Evolutionary conservation across 2,113 vertebrate species (phyloP).

Genomic region (Dunckerocampus dactyliophorus): DNA sequence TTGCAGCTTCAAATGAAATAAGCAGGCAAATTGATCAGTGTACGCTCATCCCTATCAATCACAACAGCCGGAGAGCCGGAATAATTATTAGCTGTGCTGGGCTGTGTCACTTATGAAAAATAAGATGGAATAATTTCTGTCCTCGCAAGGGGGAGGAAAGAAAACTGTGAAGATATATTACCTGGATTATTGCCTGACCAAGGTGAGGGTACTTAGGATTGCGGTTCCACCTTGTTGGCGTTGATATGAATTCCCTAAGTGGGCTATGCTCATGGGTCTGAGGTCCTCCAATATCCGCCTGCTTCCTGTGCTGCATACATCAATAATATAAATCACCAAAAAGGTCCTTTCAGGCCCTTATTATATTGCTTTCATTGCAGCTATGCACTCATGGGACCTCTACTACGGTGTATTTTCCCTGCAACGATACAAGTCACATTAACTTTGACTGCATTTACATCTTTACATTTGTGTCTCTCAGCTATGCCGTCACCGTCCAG

Average conservation of each 20-base stretch:
- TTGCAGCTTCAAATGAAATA: constrained; percentile 84
- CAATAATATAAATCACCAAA: constrained; percentile 31
- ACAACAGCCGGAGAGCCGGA: constrained; percentile 59
- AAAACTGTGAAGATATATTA: constrained; percentile 62
- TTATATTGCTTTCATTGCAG: constrained; percentile 12
- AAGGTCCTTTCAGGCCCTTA: constrained; percentile 26
- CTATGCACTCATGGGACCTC: constrained; percentile 3
- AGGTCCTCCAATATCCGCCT: constrained; percentile 39
- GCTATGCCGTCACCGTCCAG: constrained; percentile 96
- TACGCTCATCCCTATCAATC: constrained; percentile 70
- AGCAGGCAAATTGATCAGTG: constrained; percentile 84
- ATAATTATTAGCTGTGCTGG: constrained; percentile 73
- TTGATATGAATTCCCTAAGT: constrained; percentile 48
- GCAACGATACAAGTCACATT: neutral
- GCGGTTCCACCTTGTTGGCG: constrained; percentile 60
- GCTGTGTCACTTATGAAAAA: constrained; percentile 71
- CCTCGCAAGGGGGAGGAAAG: constrained; percentile 56
- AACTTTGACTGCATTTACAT: neutral
- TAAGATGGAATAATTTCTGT: constrained; percentile 66
- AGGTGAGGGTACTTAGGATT: constrained; percentile 56
- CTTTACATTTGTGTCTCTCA: constrained; percentile 50
- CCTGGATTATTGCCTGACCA: constrained; percentile 57
- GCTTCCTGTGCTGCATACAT: constrained; percentile 27
- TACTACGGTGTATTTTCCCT: neutral
- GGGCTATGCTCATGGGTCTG: constrained; percentile 42